Conservation (phyloP, 2,113 vertebrate genomes). For the Carettochelys insculpta region DNA sequence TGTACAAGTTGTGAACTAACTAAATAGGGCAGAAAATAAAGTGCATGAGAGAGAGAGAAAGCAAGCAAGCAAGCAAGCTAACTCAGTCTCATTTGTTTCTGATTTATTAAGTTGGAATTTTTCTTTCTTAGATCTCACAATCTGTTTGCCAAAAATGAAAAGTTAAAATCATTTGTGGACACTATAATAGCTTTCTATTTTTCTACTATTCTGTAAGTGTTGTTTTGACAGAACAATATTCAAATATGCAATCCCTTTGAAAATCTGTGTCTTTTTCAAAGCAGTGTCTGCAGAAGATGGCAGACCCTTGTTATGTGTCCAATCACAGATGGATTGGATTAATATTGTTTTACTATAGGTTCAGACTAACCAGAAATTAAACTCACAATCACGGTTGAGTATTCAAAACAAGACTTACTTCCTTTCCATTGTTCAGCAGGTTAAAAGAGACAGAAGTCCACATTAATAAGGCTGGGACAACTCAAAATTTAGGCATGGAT, state of each 20-base stretch:
- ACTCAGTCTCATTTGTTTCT: slow-evolving; percentile 13
- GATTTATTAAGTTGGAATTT: slow-evolving; percentile 19
- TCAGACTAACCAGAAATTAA: slow-evolving; percentile 5
- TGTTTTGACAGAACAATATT: not conserved
- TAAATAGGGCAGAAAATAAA: slow-evolving; percentile 43
- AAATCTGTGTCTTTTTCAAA: slow-evolving; percentile 27
- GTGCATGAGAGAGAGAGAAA: slow-evolving; percentile 20
- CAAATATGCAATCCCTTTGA: slow-evolving; percentile 5
- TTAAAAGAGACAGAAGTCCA: not conserved
- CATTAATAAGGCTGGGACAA: slow-evolving; percentile 4
- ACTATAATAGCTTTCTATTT: not conserved
- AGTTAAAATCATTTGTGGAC: slow-evolving; percentile 11
- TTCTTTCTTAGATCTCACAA: not conserved
- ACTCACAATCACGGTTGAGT: slow-evolving; percentile 34
- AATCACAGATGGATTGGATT: not conserved
- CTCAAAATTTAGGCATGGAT: not conserved
- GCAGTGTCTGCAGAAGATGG: not conserved
- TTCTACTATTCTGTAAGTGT: not conserved
- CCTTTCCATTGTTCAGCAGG: not conserved
- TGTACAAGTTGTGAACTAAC: slow-evolving; percentile 26
- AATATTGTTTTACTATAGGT: slow-evolving; percentile 8
- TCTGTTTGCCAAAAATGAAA: not conserved
- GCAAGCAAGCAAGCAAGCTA: slow-evolving; percentile 1
- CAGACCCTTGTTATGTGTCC: not conserved
- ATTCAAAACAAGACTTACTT: not conserved